A percentile compares a stretch with the other conserved stretches of the same genome.
Evolutionary conservation across 2,113 vertebrate species (phyloP).

Genomic region (Chaetorhynchus papuensis): DNA sequence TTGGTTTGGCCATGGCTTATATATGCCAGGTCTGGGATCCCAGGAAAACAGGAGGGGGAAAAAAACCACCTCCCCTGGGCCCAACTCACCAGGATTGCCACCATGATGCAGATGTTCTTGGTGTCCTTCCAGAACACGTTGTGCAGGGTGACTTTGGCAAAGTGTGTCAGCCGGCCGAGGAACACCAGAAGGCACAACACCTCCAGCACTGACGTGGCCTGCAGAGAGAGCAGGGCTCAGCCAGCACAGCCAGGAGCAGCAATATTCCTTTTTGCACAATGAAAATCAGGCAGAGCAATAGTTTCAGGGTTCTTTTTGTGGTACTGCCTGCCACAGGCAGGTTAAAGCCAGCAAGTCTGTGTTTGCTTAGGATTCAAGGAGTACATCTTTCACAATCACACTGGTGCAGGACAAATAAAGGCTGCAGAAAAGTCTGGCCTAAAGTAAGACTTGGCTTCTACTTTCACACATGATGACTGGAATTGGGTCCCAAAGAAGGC

Average conservation of each 20-base stretch:
- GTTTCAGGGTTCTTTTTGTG: neutral
- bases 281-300: neutral
- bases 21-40: neutral
- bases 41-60: neutral
- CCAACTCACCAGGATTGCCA: constrained; percentile 73
- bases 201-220: constrained; percentile 83
- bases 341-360: neutral
- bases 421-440: neutral
- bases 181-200: constrained; percentile 84
- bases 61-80: neutral
- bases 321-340: neutral
- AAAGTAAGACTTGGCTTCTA: neutral
- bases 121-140: constrained; percentile 91
- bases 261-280: neutral
- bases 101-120: constrained; percentile 92
- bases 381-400: neutral
- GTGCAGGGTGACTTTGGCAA: constrained; percentile 81
- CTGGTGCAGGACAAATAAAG: neutral
- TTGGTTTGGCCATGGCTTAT: accelerated
- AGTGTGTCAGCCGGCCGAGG: constrained; percentile 80
- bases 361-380: neutral
- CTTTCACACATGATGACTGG: neutral
- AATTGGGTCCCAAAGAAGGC: neutral
- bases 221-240: neutral
- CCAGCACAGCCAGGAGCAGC: neutral